Base-by-base conservation (phyloP, 2,888 invertebrate species). In the Eurytoma californica region DNA sequence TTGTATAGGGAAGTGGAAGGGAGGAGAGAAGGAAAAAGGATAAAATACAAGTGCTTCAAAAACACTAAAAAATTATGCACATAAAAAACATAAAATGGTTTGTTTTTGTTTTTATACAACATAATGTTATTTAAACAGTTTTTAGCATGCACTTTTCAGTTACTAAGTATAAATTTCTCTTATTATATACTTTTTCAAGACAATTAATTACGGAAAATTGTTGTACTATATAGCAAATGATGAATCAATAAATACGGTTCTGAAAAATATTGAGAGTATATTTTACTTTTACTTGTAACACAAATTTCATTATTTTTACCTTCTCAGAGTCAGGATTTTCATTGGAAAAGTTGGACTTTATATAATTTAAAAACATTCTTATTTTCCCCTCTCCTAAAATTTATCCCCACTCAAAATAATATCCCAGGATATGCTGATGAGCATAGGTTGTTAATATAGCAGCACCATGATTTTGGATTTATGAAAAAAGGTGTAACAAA, bases 381-480 rank as follows among this genome's bases (percentile, higher is more conserved):
- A 79, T 72, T 73, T 76, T 81, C 72, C 74, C 81, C 74, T 81
- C 66, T 79, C 73, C 81, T 67, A 76, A 73, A 39, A 81, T 72
- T 74, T 77, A 72, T 79, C 66, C 86, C 84, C 84, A 84, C 82
- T 84, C 82, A 81, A 79, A 83, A 86, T 87, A 86, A 86, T 86
- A 86, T 39, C 84, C 86, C 87, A 88, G 88, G 87, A 87, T 86
- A 85, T 86, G 83, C 87, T 74, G 79, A 79, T 55, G 39, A 79
- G 58, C 68, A 80, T 86, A 86, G 84, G 86, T 86, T 86, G 86
- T 88, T 87, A 86, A 84, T 82, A 86, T 86, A 86, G 86, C 87
- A 84, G 86, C 86, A 86, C 85, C 86, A 85, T 86, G 83, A 85
- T 86, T 86, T 88, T 85, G 85, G 84, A 87, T 84, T 85, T 84